Base-by-base conservation (phyloP, 2,797 vertebrate genomes). In the Takifugu ocellatus region DNA sequence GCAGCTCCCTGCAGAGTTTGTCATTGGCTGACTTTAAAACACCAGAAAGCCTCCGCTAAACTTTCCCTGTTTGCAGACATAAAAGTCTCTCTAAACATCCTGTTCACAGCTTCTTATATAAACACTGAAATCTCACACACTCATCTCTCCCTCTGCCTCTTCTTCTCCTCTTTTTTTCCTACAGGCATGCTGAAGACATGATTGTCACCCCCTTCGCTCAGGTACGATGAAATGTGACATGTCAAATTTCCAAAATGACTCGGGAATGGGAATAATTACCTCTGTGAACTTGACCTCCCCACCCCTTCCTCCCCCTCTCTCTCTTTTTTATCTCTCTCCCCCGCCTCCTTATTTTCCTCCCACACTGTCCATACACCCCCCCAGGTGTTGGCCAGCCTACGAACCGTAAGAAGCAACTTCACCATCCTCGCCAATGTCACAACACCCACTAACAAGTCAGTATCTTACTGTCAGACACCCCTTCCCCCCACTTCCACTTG, bases 181-280 rank as follows among this genome's bases (percentile, higher is more conserved):
- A 84, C 44, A 97, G 95, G 75, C 93, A 97, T 5, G 83, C 92
- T 0, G 95, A 97, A 85, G 95, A 97, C 87, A 93, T 97, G 88
- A 97, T 97, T 16, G 95, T 97, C 73, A 96, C 95, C 9, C 95
- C 95, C 21, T 97, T 97, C 17, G 95, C 95, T 89, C 95, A 98
- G 95, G 95, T 98, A 82, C 49, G 81, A 65, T 65, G 9, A 17
- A 53, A 14, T 74, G 50, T 51, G 53, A 65, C 53, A 49, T 33
- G 59, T 70, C 58, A 68, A 74, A 74, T 62, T 70, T 58, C 64
- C 53, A 51, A 67, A 73, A 76, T 65, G 26, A 60, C 59, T 43
- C 39, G 25, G 70, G 75, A 71, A 47, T 33, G 62, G 61, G 46
- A 43, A 45, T 77, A 78, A 84, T 78, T 56, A 70, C 72, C 66